Evolutionary conservation across 2,797 vertebrate species (phyloP), one percentile per base, ranked within the genome.

Genomic region (Loriculus beryllinus): DNA sequence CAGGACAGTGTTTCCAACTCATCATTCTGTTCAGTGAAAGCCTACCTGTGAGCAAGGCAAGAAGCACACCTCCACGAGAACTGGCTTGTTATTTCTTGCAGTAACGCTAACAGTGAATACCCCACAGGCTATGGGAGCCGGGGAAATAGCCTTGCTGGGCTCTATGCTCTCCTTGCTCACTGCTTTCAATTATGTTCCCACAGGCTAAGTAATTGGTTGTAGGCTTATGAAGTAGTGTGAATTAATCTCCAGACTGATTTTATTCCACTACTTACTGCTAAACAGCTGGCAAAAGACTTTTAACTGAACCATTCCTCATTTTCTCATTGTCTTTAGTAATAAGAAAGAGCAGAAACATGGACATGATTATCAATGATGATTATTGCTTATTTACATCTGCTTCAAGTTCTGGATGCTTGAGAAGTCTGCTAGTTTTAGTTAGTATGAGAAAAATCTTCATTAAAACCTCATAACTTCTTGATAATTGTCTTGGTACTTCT

Each of bases 241-340:
- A 90, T 87, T 91, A 85, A 80, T 95, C 76, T 90, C 89, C 29
- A 81, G 67, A 67, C 71, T 80, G 80, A 45, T 52, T 92, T 88
- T 82, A 51, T 82, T 84, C 88, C 28, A 25, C 60, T 67, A 14
- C 40, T 86, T 83, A 59, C 28, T 69, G 26, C 64, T 82, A 77
- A 86, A 70, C 52, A 95, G 49, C 52, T 83, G 71, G 77, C 31
- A 77, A 69, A 90, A 82, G 29, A 82, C 37, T 94, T 91, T 86
- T 75, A 74, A 80, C 67, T 33, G 64, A 88, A 49, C 35, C 16
- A 7, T 82, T 77, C 31, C 78, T 89, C 29, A 8, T 90, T 77
- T 93, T 91, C 48, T 67, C 59, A 35, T 80, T 89, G 70, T 88
- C 39, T 70, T 86, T 39, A 59, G 42, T 64, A 86, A 72, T 51